phyloP scores from a whole-genome alignment of 2,113 vertebrate species.

The Indri indri region DNA sequence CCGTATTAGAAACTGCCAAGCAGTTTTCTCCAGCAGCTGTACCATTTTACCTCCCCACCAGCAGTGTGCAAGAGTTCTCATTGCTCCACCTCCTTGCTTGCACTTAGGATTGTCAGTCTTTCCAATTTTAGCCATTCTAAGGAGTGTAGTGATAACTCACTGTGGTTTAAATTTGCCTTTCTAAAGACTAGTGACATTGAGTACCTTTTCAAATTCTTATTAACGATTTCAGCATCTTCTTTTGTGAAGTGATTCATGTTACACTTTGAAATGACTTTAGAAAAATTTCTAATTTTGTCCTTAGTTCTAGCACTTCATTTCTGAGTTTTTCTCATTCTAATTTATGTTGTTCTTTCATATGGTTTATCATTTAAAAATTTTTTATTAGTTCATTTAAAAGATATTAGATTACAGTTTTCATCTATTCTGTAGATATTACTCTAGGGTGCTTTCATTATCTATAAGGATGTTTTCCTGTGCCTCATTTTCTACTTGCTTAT shows the following conservation, averaged over 20 bases:
- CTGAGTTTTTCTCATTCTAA: not conserved
- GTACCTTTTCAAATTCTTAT: not conserved
- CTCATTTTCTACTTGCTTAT: slow-evolving; percentile 20
- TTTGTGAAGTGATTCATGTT: not conserved
- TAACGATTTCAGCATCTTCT: not conserved
- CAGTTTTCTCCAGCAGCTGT: not conserved
- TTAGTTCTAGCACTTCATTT: not conserved
- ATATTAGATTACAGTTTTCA: not conserved
- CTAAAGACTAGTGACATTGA: not conserved
- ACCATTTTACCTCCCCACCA: not conserved
- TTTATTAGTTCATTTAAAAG: slow-evolving; percentile 8
- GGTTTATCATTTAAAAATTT: not conserved
- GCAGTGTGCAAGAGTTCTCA: not conserved
- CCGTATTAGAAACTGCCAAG: not conserved
- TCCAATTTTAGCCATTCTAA: not conserved
- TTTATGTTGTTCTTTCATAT: not conserved
- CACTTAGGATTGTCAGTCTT: not conserved
- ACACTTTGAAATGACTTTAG: not conserved
- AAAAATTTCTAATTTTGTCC: not conserved
- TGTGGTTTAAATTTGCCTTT: not conserved
- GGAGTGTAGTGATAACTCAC: not conserved
- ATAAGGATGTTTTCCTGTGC: not conserved
- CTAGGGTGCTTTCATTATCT: not conserved
- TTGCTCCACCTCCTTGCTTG: not conserved
- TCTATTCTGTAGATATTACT: not conserved